These are phyloP conservation scores for Isaurus tuberculatus DNA, from an alignment of 92 coral and sea anemone species.

Conservation along the genomic window DNA sequence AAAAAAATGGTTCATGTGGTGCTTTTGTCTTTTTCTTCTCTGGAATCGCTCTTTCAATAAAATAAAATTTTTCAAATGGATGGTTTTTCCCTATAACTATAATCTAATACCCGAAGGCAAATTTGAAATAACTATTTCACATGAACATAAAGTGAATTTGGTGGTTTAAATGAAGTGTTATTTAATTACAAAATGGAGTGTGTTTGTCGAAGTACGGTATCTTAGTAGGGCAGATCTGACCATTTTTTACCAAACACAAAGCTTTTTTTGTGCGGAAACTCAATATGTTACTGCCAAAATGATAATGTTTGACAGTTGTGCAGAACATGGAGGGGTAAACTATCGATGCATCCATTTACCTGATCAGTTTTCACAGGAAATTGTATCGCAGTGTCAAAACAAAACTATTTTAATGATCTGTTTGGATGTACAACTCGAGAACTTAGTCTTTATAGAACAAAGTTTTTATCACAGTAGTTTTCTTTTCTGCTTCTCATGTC, in stretches of 20 bases:
- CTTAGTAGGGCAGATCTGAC: conserved; percentile 18
- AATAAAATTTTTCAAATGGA: background rate
- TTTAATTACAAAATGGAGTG: background rate
- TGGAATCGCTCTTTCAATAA: background rate
- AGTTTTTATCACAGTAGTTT: too few species aligned
- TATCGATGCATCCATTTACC: too few species aligned
- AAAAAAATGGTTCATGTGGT: background rate
- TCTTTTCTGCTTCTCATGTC: too few species aligned
- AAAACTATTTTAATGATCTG: too few species aligned
- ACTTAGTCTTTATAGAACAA: too few species aligned
- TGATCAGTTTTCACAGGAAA: too few species aligned
- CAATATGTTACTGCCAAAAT: background rate
- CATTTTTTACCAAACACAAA: background rate
- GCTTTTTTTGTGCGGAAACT: background rate
- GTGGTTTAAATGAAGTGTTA: conserved; percentile 4
- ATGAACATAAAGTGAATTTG: background rate
- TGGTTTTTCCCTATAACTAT: background rate
- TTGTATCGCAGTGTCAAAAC: too few species aligned
- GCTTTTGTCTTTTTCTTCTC: background rate
- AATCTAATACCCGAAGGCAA: background rate
- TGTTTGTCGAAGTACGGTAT: background rate
- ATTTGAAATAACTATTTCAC: background rate
- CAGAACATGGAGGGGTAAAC: background rate
- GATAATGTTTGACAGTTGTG: conserved; percentile 22
- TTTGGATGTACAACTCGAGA: too few species aligned